Conservation (phyloP, 2,888 invertebrate species). For the Eretmocerus hayati region DNA sequence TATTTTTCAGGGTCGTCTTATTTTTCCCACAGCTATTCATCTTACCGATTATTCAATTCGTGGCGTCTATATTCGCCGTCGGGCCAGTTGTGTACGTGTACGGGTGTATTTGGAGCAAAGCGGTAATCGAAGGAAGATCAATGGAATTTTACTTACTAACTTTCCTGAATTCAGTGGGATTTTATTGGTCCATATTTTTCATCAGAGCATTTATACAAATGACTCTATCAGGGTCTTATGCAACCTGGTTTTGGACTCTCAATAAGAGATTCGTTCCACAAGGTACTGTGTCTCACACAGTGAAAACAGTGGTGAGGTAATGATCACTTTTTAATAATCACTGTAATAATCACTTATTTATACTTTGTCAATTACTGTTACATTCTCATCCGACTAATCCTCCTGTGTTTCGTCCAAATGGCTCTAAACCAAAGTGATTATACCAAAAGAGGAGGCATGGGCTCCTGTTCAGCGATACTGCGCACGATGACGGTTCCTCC, state of each 20-base stretch:
- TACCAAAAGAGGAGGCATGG: no score
- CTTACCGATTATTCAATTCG: conserved; percentile 87
- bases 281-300: no score
- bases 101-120: background rate
- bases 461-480: no score
- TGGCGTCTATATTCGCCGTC: conserved; percentile 68
- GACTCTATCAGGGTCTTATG: conserved; percentile 80
- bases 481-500: no score
- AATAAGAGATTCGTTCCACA: conserved; percentile 73
- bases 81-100: conserved; percentile 53
- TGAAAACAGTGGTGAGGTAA: no score
- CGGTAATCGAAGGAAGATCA: background rate
- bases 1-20: conserved; percentile 71
- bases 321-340: no score
- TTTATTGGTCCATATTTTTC: conserved; percentile 88
- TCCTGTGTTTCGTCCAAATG: no score
- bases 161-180: conserved; percentile 66
- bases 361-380: no score
- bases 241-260: conserved; percentile 73
- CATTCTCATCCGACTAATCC: no score
- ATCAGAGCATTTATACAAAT: conserved; percentile 82
- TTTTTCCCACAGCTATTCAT: conserved; percentile 76
- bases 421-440: no score
- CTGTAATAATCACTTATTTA: no score
- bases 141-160: background rate